A percentile compares a stretch with the other conserved stretches of the same genome.
These are phyloP conservation scores for Bembecia ichneumoniformis DNA, from an alignment of 2,888 invertebrate species.

Conservation along the genomic window DNA sequence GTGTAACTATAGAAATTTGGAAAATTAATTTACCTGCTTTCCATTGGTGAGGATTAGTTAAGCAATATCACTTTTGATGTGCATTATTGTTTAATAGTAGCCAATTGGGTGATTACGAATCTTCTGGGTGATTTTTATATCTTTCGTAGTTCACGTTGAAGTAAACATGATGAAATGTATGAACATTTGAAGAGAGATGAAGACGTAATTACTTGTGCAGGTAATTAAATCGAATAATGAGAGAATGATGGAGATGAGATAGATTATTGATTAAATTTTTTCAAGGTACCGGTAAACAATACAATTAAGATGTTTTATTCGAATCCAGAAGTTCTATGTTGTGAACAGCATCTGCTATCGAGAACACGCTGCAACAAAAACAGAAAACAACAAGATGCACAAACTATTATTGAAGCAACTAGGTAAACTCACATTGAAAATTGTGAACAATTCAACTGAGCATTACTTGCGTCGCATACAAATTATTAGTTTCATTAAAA, in stretches of 20 bases:
- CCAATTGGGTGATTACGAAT: conserved; percentile 8
- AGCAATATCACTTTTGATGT: conserved; percentile 13
- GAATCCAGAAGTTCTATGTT: conserved; percentile 43
- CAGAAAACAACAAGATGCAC: conserved; percentile 62
- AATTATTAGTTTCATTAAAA: no score
- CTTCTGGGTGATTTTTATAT: neutral
- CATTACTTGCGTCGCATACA: no score
- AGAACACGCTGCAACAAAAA: conserved; percentile 65
- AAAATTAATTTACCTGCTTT: conserved; percentile 52
- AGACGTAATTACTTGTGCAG: neutral
- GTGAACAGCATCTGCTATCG: conserved; percentile 51
- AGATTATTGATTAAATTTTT: neutral
- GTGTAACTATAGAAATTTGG: conserved; percentile 16
- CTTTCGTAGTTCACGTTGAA: neutral
- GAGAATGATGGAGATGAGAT: neutral
- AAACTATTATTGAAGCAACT: conserved; percentile 49
- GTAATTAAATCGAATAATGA: neutral
- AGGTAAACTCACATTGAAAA: conserved; percentile 2
- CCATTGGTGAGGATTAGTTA: conserved; percentile 38
- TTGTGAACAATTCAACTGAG: neutral
- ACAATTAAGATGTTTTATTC: conserved; percentile 35
- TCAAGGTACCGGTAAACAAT: neutral
- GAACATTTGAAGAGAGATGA: neutral
- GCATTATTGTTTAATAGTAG: conserved; percentile 11
- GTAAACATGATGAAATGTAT: neutral